Conservation (phyloP, 2,113 vertebrate genomes). For the Anser cygnoides region DNA sequence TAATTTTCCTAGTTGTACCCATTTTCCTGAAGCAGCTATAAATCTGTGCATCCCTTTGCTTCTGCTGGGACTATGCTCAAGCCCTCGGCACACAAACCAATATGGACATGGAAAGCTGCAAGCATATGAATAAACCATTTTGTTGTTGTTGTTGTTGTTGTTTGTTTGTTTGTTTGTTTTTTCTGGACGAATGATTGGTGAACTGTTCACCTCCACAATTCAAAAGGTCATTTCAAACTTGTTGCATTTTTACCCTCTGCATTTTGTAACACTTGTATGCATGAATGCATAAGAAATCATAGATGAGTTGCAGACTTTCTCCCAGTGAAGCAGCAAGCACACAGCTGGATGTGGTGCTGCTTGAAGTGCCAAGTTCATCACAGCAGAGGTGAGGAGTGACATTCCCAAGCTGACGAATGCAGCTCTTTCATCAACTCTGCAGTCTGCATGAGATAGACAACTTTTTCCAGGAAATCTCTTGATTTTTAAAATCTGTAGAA, state of each 20-base stretch:
- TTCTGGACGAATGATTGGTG: accelerated
- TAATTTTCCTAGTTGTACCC: neutral
- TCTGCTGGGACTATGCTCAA: neutral
- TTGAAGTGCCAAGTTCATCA: accelerated
- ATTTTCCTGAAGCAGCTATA: neutral
- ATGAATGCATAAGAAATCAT: neutral
- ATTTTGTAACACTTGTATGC: neutral
- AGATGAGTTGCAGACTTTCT: neutral
- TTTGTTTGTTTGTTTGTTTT: no score
- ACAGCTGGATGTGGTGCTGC: accelerated
- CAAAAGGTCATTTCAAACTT: neutral
- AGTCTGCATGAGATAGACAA: neutral
- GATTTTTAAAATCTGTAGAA: neutral
- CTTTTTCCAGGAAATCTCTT: neutral
- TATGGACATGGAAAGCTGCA: accelerated
- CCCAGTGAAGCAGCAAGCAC: neutral
- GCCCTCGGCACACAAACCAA: neutral
- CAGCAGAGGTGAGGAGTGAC: neutral
- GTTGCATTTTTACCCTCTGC: neutral
- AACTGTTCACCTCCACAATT: neutral
- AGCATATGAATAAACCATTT: neutral
- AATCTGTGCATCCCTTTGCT: neutral
- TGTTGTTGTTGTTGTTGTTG: no score
- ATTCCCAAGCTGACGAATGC: accelerated
- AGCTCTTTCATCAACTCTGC: neutral